These are phyloP conservation scores for Turritopsis dohrnii DNA, from an alignment of 30 jellyfish, hydroid and myxozoan genomes.

Conservation along the genomic window DNA sequence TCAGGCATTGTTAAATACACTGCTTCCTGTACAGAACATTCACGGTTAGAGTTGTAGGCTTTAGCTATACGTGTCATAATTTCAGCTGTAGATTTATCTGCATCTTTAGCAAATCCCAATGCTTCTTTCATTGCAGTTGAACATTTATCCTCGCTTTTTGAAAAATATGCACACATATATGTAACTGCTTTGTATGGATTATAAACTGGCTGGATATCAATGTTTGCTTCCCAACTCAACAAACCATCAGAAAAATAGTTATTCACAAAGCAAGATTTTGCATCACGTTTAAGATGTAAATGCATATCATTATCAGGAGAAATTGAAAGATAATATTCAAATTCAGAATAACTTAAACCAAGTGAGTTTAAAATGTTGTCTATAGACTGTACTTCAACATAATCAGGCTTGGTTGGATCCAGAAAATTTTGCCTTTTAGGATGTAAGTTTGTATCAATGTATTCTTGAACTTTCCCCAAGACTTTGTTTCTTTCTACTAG, in stretches of 20 bases:
- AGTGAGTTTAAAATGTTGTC: too few relatives aligned
- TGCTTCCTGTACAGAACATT: slow-evolving; percentile 26
- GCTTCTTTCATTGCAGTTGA: slow-evolving; percentile 17
- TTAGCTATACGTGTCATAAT: not conserved
- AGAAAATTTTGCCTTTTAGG: too few relatives aligned
- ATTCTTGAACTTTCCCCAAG: too few relatives aligned
- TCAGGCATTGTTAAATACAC: not conserved
- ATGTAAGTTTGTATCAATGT: too few relatives aligned
- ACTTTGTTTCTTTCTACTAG: too few relatives aligned
- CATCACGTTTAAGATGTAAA: slow-evolving; percentile 7
- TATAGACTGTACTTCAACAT: too few relatives aligned
- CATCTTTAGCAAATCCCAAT: not conserved
- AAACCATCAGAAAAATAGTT: slow-evolving; percentile 23
- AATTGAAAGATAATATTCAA: not conserved
- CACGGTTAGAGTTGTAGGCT: slow-evolving; percentile 1
- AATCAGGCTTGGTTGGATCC: too few relatives aligned
- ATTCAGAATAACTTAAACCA: too few relatives aligned
- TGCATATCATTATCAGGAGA: slow-evolving; percentile 27
- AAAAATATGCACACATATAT: too few relatives aligned
- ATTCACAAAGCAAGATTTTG: slow-evolving; percentile 28
- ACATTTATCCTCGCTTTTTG: not conserved
- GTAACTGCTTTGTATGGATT: too few relatives aligned
- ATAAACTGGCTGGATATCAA: too few relatives aligned
- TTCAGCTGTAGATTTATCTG: not conserved
- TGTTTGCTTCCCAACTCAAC: too few relatives aligned